Conservation (phyloP, 2,113 vertebrate genomes). For the Mungos mungo region DNA sequence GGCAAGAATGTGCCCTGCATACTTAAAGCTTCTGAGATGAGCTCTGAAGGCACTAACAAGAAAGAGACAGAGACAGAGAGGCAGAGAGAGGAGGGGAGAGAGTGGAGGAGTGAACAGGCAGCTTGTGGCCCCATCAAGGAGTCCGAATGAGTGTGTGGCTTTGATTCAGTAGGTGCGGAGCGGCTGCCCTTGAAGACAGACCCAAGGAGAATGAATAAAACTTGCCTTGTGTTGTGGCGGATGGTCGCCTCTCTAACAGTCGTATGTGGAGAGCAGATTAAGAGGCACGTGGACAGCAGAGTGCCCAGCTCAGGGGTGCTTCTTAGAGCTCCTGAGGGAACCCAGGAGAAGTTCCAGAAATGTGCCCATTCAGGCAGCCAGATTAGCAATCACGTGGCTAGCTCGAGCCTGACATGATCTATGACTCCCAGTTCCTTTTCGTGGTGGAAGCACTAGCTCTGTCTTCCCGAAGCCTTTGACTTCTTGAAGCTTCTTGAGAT, state of each 20-base stretch:
- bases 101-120: neutral
- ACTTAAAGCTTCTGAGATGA: neutral
- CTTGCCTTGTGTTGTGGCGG: neutral
- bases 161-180: neutral
- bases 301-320: neutral
- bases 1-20: neutral
- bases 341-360: neutral
- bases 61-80: neutral
- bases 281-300: neutral
- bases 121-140: neutral
- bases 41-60: neutral
- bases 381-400: neutral
- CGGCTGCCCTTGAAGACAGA: conserved; percentile 25
- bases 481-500: neutral
- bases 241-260: neutral
- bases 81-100: too few relatives aligned
- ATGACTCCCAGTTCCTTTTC: neutral
- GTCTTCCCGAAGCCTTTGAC: neutral
- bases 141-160: neutral
- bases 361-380: neutral
- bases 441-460: neutral
- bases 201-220: neutral
- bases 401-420: neutral
- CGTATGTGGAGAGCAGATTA: neutral
- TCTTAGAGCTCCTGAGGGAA: neutral